phyloP scores from a whole-genome alignment of 1,140 invertebrate genomes.

The Bombus soroeensis region DNA sequence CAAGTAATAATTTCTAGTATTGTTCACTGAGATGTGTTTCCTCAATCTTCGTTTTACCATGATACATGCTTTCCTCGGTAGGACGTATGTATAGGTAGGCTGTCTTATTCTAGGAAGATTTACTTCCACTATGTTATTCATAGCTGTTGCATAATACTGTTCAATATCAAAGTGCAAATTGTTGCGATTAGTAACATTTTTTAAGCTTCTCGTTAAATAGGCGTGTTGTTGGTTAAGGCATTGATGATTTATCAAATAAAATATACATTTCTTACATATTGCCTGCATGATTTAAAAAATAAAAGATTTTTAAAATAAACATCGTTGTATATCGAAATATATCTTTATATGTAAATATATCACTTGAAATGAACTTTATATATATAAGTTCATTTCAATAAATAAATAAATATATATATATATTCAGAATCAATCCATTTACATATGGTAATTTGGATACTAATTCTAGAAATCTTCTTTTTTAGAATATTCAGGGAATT shows the following conservation, averaged over 20 bases:
- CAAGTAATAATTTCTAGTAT: neutral
- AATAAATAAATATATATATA: no score
- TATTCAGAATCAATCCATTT: no score
- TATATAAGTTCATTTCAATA: no score
- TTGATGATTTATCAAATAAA: no score
- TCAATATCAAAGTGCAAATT: conserved; percentile 33
- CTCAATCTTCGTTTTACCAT: neutral
- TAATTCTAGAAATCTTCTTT: no score
- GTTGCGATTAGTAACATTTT: neutral
- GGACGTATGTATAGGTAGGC: neutral
- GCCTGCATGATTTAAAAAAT: neutral
- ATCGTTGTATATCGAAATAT: no score
- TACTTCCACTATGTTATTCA: conserved; percentile 44
- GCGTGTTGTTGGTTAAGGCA: neutral
- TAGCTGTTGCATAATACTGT: conserved; percentile 20
- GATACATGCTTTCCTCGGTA: conserved; percentile 43
- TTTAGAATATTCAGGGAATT: no score
- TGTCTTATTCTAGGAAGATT: conserved; percentile 54
- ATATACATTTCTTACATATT: no score
- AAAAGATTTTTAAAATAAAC: no score
- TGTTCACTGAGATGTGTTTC: neutral
- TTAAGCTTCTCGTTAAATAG: neutral
- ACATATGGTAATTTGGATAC: no score
- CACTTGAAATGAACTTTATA: no score
- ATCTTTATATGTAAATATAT: no score